Evolutionary conservation across 53 echinoderm and acorn worm genomes (phyloP), one percentile per base, ranked within the genome.

Genomic region (Echinometra lucunter): DNA sequence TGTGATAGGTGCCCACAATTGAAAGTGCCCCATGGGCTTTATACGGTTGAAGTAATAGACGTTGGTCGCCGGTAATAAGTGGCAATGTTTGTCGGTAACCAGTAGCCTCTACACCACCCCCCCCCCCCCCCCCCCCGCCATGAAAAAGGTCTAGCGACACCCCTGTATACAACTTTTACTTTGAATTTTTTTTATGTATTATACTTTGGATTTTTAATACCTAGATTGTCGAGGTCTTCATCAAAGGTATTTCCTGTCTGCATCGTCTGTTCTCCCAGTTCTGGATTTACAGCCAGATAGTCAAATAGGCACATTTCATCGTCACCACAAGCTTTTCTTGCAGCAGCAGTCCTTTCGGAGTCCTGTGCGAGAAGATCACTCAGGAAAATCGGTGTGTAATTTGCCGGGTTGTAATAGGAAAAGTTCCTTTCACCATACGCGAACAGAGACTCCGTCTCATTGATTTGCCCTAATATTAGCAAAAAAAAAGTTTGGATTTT

Each of bases 271-370:
- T 2, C 19, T 9, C 89, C 89, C 17, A 89, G 19, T 19, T 89
- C 89, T 19, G 56, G 57, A 27, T 58, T 89, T 2, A 89, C 89
- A n/a, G 89, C 89, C 2, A 89, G 58, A 60, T 56, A 57, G 89
- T 89, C 89, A 38, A 89, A 89, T 18, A 89, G 12, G 58, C 89
- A 89, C 57, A 58, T 58, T 57, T 58, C 89, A 23, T 89, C 15
- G n/a, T 57, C 58, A 18, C 89, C 89, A 9, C 89, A 89, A 1
- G 57, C 58, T 6, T 18, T 19, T 6, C 8, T 4, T 44, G 89
- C 89, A 15, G 89, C 89, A 34, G 89, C 89, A 8, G 89, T 89
- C 19, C 89, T 49, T 0, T 53, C 56, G 8, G 88, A 56, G 88
- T 88, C 88, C 17, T 53, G 49, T 8, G 28, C 88, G 8, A 28